phyloP scores from a whole-genome alignment of 2,797 vertebrate species.

The Rhynchotus rufescens region DNA sequence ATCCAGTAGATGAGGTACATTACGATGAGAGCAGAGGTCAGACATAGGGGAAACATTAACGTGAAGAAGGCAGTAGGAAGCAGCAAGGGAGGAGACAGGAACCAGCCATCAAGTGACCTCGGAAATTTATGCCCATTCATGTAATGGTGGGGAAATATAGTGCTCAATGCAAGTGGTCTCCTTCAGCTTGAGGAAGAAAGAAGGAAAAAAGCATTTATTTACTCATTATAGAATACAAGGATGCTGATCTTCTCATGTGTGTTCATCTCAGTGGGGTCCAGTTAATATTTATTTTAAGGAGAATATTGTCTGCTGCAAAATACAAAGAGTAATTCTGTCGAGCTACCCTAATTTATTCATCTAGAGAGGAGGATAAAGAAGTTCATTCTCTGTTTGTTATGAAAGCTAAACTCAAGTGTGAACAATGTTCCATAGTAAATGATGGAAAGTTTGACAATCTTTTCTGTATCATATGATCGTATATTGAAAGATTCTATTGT shows the following conservation, averaged over 20 bases:
- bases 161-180: background rate
- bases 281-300: slow-evolving; percentile 7
- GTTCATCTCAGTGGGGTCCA: background rate
- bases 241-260: background rate
- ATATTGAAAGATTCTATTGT: slow-evolving; percentile 66
- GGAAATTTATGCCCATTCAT: background rate
- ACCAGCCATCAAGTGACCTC: background rate
- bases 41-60: background rate
- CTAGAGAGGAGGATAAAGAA: slow-evolving; percentile 10
- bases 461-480: slow-evolving; percentile 47
- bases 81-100: background rate
- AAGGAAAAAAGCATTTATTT: background rate
- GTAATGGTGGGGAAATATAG: background rate
- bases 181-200: background rate
- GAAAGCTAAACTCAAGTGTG: slow-evolving; percentile 57
- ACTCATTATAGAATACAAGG: background rate
- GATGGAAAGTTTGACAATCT: slow-evolving; percentile 70
- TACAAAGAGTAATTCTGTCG: background rate
- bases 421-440: slow-evolving; percentile 52
- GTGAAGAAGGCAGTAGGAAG: background rate
- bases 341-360: slow-evolving; percentile 46
- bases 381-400: slow-evolving; percentile 64
- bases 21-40: background rate
- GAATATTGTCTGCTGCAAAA: background rate
- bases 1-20: background rate